A percentile compares a stretch with the other conserved stretches of the same genome.
Conservation (phyloP, 2,888 invertebrate species). For the Latrodectus hesperus region DNA sequence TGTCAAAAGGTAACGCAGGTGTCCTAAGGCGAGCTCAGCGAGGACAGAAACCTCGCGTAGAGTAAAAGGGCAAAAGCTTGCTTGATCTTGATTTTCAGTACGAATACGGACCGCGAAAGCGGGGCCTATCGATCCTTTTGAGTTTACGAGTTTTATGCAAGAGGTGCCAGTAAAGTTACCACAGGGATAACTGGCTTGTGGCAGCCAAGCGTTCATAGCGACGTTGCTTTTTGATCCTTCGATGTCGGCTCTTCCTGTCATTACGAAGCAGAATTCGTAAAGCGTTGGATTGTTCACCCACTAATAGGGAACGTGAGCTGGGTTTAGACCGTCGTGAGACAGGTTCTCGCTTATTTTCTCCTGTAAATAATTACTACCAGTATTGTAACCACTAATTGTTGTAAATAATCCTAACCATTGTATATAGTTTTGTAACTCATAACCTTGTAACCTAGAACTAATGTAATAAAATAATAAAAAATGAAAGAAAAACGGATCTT, state of each 20-base stretch:
- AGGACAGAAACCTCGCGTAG: constrained; percentile 83
- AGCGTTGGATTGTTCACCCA: constrained; percentile 84
- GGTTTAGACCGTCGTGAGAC: constrained; percentile 82
- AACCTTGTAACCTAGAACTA: no score
- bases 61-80: constrained; percentile 82
- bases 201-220: constrained; percentile 75
- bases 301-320: constrained; percentile 82
- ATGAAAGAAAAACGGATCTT: no score
- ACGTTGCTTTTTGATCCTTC: constrained; percentile 76
- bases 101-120: constrained; percentile 79
- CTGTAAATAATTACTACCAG: no score
- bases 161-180: constrained; percentile 75
- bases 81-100: constrained; percentile 81
- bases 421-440: no score
- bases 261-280: constrained; percentile 83
- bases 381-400: no score
- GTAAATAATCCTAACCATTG: no score
- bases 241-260: constrained; percentile 86
- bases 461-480: no score
- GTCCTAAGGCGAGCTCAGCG: constrained; percentile 81
- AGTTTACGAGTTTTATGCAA: constrained; percentile 76
- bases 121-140: constrained; percentile 82
- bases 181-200: constrained; percentile 75
- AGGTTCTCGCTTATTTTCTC: no score
- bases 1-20: constrained; percentile 82